Evolutionary conservation across 2,888 invertebrate genomes (phyloP).

Genomic region (Strigamia crassipes): DNA sequence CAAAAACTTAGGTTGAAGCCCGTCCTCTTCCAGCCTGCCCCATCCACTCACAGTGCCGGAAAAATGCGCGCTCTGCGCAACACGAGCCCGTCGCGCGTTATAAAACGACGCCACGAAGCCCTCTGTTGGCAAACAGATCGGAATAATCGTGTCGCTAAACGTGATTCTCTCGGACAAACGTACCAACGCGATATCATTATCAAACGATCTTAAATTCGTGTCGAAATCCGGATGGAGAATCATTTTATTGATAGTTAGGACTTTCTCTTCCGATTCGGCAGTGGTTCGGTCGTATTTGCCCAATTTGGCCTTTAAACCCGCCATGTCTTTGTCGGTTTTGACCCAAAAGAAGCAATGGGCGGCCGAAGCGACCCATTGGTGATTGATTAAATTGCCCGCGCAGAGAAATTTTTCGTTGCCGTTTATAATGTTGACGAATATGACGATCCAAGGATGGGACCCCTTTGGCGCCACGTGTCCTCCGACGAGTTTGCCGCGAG

Average conservation of each 20-base stretch:
- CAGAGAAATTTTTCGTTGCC: constrained; percentile 21
- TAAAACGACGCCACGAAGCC: constrained; percentile 32
- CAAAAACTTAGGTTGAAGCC: constrained; percentile 52
- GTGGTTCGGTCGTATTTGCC: constrained; percentile 38
- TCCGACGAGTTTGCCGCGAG: constrained; percentile 53
- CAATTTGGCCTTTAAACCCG: constrained; percentile 11
- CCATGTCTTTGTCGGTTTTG: background rate
- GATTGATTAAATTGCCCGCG: constrained; percentile 35
- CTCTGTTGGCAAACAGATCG: constrained; percentile 36
- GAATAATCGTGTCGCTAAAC: constrained; percentile 17
- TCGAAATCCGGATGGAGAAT: constrained; percentile 48
- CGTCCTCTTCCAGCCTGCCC: constrained; percentile 54
- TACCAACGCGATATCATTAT: constrained; percentile 49
- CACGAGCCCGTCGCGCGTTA: background rate
- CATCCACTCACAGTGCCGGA: constrained; percentile 54
- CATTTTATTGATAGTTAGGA: background rate
- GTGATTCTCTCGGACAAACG: background rate
- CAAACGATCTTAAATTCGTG: constrained; percentile 43
- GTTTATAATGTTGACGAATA: constrained; percentile 7
- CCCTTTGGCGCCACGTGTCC: constrained; percentile 53
- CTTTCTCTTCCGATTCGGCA: background rate
- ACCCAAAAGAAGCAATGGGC: constrained; percentile 53
- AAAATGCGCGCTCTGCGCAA: background rate
- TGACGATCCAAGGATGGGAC: constrained; percentile 53
- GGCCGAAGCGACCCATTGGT: constrained; percentile 51